These are phyloP conservation scores for Apus apus DNA, from an alignment of 2,113 vertebrate genomes.

Conservation along the genomic window DNA sequence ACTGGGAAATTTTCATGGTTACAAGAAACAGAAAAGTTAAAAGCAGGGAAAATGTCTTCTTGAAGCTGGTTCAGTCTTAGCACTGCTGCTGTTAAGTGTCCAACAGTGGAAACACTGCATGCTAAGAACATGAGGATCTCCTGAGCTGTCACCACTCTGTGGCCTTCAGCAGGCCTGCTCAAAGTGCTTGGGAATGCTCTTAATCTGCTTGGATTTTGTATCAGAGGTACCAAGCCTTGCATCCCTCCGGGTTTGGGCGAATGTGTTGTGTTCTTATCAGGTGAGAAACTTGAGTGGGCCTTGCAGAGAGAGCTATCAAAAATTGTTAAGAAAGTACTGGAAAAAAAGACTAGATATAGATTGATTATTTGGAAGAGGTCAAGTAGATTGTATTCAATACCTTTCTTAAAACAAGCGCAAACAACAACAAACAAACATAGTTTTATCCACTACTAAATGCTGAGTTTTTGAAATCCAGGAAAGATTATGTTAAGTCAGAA, in stretches of 20 bases:
- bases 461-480: background rate
- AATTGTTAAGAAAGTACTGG: background rate
- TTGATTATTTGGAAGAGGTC: background rate
- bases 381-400: background rate
- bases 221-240: background rate
- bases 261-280: background rate
- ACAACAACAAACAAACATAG: no score
- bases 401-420: background rate
- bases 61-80: background rate
- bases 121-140: background rate
- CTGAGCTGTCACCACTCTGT: background rate
- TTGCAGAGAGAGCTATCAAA: background rate
- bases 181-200: background rate
- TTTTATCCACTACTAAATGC: background rate
- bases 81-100: background rate
- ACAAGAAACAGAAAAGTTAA: background rate
- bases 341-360: background rate
- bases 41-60: background rate
- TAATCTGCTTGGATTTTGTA: background rate
- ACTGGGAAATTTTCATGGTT: slow-evolving; percentile 15
- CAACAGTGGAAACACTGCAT: rapidly evolving
- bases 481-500: background rate
- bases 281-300: background rate
- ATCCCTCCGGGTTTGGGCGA: background rate
- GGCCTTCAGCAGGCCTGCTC: background rate